phyloP scores from a whole-genome alignment of 2,888 invertebrate species.

The Xestia xanthographa region DNA sequence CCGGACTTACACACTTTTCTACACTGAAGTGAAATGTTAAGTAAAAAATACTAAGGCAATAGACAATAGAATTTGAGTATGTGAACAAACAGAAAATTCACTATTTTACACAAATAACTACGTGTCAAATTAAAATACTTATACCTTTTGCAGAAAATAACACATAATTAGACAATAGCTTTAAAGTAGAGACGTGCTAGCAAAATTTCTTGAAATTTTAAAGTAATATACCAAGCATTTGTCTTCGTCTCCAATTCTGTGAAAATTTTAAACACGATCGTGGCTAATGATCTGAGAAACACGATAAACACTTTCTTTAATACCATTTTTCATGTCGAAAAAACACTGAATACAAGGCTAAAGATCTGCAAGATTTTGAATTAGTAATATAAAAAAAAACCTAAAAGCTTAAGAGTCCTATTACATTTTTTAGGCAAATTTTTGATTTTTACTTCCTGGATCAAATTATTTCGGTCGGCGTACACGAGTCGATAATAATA shows the following conservation, averaged over 20 bases:
- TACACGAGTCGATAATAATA: no score
- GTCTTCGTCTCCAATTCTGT: constrained; percentile 7
- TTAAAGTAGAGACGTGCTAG: not conserved
- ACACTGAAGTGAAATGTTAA: no score
- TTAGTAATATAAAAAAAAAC: not conserved
- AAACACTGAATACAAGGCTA: not conserved
- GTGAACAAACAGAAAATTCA: not conserved
- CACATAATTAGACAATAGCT: no score
- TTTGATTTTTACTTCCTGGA: no score
- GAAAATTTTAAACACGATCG: constrained; percentile 20
- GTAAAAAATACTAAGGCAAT: no score
- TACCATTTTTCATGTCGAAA: constrained; percentile 19
- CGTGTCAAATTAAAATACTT: not conserved
- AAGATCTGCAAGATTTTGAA: not conserved
- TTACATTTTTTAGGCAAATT: no score
- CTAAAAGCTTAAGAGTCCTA: no score
- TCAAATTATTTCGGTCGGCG: no score
- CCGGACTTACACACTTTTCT: no score
- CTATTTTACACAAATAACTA: not conserved
- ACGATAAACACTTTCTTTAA: constrained; percentile 25
- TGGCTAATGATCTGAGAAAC: constrained; percentile 29
- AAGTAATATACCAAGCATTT: constrained; percentile 1
- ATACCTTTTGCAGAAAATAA: not conserved
- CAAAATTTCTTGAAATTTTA: not conserved
- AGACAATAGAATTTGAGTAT: not conserved